Evolutionary conservation across 1,140 invertebrate genomes (phyloP).

Genomic region (Drosophila gunungcola): DNA sequence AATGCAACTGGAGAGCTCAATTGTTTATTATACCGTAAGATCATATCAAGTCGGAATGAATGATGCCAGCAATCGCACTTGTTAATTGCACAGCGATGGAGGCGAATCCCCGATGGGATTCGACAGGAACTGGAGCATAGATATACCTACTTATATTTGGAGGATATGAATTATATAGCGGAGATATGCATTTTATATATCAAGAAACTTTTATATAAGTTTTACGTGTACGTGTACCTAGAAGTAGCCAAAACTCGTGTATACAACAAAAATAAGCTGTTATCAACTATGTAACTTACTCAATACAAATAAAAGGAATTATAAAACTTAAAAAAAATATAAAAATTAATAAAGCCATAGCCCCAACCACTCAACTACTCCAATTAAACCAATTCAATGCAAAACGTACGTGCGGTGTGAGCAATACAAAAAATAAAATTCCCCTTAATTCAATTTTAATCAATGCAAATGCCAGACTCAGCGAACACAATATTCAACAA

Average conservation of each 20-base stretch:
- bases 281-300: constrained; percentile 8
- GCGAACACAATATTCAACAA: constrained; percentile 25
- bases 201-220: constrained; percentile 74
- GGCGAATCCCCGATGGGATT: neutral
- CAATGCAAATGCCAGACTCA: constrained; percentile 27
- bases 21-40: constrained; percentile 36
- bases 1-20: constrained; percentile 60
- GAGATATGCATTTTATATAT: constrained; percentile 76
- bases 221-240: constrained; percentile 67
- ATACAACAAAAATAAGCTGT: constrained; percentile 26
- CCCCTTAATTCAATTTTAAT: constrained; percentile 17
- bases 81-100: constrained; percentile 55
- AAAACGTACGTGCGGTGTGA: constrained; percentile 65
- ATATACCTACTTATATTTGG: constrained; percentile 28
- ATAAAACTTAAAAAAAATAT: constrained; percentile 6
- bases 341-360: constrained; percentile 11
- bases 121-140: constrained; percentile 21
- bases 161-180: constrained; percentile 33
- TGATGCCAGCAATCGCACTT: constrained; percentile 64
- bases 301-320: constrained; percentile 1
- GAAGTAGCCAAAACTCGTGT: constrained; percentile 28
- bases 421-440: constrained; percentile 15
- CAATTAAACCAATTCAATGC: constrained; percentile 37
- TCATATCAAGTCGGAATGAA: constrained; percentile 44
- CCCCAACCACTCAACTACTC: constrained; percentile 4